These are phyloP conservation scores for Hippocampus barbouri DNA, from an alignment of 2,113 vertebrate genomes.

Conservation along the genomic window DNA sequence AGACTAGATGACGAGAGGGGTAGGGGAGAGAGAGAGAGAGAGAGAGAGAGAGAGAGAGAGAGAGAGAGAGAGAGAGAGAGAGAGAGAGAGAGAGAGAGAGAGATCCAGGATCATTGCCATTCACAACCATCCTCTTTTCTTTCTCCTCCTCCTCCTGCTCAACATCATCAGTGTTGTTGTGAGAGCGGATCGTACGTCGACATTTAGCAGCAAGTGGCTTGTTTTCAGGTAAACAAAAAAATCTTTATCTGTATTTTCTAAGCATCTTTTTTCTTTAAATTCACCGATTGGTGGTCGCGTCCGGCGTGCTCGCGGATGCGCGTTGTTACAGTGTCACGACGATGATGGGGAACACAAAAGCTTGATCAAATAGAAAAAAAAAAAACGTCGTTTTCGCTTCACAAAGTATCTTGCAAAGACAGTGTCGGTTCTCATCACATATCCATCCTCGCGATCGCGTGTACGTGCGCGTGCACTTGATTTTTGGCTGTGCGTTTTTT, in stretches of 20 bases:
- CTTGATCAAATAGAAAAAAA: too few relatives aligned
- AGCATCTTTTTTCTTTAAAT: not conserved
- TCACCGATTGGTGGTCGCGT: not conserved
- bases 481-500: not conserved
- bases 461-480: slow-evolving; percentile 32
- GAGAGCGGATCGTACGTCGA: slow-evolving; percentile 9
- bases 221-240: slow-evolving; percentile 56
- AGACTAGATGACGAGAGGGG: too few relatives aligned
- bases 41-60: not conserved
- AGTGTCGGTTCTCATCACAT: not conserved
- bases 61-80: not conserved
- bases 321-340: not conserved
- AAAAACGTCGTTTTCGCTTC: too few relatives aligned
- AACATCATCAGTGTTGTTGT: not conserved
- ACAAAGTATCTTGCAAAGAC: not conserved
- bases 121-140: not conserved
- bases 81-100: not conserved
- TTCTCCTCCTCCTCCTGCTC: not conserved
- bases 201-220: slow-evolving; percentile 34
- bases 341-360: not conserved
- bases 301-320: not conserved
- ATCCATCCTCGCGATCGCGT: not conserved
- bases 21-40: too few relatives aligned
- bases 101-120: not conserved
- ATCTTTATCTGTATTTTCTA: too few relatives aligned